Conservation (phyloP, 2,113 vertebrate species). For the Dasyprocta punctata region DNA sequence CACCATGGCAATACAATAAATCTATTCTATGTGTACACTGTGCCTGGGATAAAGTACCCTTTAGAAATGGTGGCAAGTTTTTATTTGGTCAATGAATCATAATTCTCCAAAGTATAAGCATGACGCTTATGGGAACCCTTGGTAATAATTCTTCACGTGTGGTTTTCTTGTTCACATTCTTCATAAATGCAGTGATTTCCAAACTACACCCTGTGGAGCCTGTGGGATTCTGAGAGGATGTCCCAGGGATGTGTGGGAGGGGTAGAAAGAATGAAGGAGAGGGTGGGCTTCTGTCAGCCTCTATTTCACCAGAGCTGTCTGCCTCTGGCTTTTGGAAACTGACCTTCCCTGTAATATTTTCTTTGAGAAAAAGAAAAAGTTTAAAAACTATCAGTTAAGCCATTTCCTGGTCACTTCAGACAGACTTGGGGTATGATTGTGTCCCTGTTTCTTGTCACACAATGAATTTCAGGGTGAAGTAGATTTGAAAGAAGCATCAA, state of each 20-base stretch:
- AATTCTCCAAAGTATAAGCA: constrained; percentile 36
- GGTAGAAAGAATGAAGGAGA: neutral
- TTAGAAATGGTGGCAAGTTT: constrained; percentile 24
- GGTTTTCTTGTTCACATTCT: constrained; percentile 36
- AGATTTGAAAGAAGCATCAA: neutral
- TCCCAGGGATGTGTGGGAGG: neutral
- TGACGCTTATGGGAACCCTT: neutral
- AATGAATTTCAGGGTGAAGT: constrained; percentile 41
- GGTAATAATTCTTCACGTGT: constrained; percentile 52
- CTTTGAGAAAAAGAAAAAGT: neutral
- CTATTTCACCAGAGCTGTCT: neutral
- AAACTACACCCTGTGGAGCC: neutral
- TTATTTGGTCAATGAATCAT: constrained; percentile 67
- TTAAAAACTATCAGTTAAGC: constrained; percentile 10
- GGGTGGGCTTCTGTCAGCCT: neutral
- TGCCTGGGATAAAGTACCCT: neutral
- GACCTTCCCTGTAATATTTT: neutral
- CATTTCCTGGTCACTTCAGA: neutral
- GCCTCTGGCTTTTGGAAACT: neutral
- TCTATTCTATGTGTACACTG: neutral
- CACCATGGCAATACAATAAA: neutral
- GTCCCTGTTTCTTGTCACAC: neutral
- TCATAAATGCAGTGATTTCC: constrained; percentile 17
- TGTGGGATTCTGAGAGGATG: neutral
- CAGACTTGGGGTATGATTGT: neutral